Evolutionary conservation across 1,140 invertebrate species (phyloP).

Genomic region (Psix sp.): DNA sequence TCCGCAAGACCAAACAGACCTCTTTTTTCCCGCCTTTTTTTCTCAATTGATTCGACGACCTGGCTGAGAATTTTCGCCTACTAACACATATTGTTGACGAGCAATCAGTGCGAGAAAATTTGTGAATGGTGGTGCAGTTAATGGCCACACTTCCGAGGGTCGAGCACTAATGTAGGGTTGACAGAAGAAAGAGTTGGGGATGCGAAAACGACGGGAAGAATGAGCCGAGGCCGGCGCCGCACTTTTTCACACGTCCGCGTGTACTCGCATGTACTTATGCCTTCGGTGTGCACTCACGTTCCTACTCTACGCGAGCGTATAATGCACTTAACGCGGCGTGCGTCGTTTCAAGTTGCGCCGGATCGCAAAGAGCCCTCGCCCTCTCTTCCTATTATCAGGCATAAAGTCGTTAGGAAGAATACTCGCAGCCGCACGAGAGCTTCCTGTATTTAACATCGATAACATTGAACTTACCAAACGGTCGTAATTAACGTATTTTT

Average conservation of each 20-base stretch:
- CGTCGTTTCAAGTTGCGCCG: constrained; percentile 50
- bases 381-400: constrained; percentile 50
- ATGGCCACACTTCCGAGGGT: constrained; percentile 28
- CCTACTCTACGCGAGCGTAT: constrained; percentile 32
- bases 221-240: constrained; percentile 15
- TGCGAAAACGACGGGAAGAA: constrained; percentile 29
- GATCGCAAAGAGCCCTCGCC: constrained; percentile 44
- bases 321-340: constrained; percentile 53
- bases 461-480: too few relatives aligned
- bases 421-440: constrained; percentile 31
- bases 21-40: not conserved
- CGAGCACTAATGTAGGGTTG: constrained; percentile 25
- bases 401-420: constrained; percentile 48
- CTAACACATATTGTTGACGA: constrained; percentile 15
- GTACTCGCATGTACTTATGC: constrained; percentile 23
- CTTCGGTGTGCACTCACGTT: constrained; percentile 29
- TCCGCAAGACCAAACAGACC: too few relatives aligned
- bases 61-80: constrained; percentile 3
- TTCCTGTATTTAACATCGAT: constrained; percentile 49
- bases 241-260: constrained; percentile 34
- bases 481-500: too few relatives aligned
- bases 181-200: constrained; percentile 27
- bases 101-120: constrained; percentile 42
- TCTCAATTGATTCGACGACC: too few relatives aligned
- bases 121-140: constrained; percentile 31